Base-by-base conservation (phyloP, 2,113 vertebrate genomes). In the Cinclus cinclus region DNA sequence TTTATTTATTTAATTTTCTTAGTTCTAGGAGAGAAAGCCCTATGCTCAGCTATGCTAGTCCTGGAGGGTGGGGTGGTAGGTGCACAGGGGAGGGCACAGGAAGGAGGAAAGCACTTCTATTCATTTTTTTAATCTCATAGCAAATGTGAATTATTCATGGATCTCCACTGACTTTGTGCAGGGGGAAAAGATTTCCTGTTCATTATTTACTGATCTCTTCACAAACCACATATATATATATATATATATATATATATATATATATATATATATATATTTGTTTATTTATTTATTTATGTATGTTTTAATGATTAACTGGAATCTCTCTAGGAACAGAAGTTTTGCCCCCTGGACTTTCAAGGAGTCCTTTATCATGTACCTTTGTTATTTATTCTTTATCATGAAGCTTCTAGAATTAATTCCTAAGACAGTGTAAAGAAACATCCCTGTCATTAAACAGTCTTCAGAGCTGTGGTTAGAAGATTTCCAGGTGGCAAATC, bases 381-480 rank as follows among this genome's bases (percentile, higher is more conserved):
- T 92, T 78, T 83, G 70, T 76, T 80, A 64, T 83, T 95, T 90
- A 83, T 86, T 93, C 83, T 90, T 90, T 75, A 52, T 73, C 65
- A 95, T 73, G 89, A 94, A 90, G 67, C 79, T 88, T 55, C 49
- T 88, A 16, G 49, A 83, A 93, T 88, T 90, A 82, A 95, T 93
- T 92, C 56, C 30, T 56, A 44, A 83, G 16, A 52, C 70, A 55
- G 49, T 47, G 67, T 73, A 85, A 93, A 88, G 91, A 86, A 93
- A 94, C 60, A 62, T 89, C 64, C 59, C 50, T 77, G 77, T 69
- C 74, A 87, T 87, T 87, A 70, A 77, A 75, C 53, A 93, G 59
- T 24, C 63, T 86, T 89, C 64, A 69, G 77, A 80, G 74, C 78
- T 74, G 60, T 35, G 37, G 27, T 83, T 95, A 58, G 60, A 71